Conservation (phyloP, 2,113 vertebrate species). For the Labrus mixtus region DNA sequence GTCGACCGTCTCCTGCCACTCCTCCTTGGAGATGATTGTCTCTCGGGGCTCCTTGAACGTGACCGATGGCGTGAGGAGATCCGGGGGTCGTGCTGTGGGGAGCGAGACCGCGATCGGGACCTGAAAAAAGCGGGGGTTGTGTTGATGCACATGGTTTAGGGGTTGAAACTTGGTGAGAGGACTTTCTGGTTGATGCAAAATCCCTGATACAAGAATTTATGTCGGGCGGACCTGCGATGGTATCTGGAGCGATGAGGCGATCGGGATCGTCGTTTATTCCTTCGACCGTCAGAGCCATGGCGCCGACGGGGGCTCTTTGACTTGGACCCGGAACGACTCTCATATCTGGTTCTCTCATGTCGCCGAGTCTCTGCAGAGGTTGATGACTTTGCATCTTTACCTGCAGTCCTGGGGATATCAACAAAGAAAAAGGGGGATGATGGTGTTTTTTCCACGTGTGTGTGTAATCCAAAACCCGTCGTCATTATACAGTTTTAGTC, state of each 20-base stretch:
- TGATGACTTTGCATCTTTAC: constrained; percentile 20
- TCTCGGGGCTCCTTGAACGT: constrained; percentile 32
- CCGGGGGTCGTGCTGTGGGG: neutral
- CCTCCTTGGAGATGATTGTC: neutral
- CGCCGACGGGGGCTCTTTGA: constrained; percentile 57
- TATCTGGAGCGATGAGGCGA: constrained; percentile 32
- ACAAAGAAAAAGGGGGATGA: accelerated
- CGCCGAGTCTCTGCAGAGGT: constrained; percentile 30
- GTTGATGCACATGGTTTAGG: no score
- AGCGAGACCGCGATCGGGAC: constrained; percentile 40
- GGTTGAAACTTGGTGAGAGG: no score
- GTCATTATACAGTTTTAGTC: no score
- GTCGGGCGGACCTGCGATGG: constrained; percentile 45
- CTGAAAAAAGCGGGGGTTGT: no score
- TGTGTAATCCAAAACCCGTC: no score
- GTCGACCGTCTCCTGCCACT: no score
- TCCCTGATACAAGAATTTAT: neutral
- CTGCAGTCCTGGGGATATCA: constrained; percentile 13
- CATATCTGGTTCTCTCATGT: constrained; percentile 18
- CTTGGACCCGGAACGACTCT: constrained; percentile 62
- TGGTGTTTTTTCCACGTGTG: no score
- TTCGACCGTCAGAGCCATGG: neutral
- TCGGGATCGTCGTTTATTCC: constrained; percentile 34
- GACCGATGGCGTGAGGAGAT: neutral
- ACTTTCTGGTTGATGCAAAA: neutral